Base-by-base conservation (phyloP, 2,888 invertebrate species). In the Dicranocentrus wangi region DNA sequence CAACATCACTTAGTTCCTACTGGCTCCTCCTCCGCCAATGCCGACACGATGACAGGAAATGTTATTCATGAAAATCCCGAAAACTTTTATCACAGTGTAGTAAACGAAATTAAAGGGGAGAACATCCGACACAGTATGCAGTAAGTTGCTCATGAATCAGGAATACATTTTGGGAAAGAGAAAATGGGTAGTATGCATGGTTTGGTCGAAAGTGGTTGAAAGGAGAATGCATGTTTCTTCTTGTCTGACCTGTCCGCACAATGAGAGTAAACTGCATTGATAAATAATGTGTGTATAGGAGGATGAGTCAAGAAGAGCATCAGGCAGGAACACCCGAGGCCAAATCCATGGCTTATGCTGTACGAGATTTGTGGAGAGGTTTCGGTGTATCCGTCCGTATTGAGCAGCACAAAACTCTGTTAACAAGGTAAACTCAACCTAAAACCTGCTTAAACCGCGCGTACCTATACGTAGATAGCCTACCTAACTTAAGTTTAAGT, bases 231-330 rank as follows among this genome's bases (percentile, higher is more conserved):
- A 32, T 32, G 10, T 32, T 7, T 32, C 32, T 10, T 32, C 10
- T 7, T 32, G 5, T 32, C 10, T 32, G 32, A 10, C 32, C 32
- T 7, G 32, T 32, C 32, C 32, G 10, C 32, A 32, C 32, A 53
- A 51, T 8, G 51, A 58, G 58, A 55, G 1, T 15, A n/a, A n/a
- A n/a, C n/a, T n/a, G 1, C 27, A 10, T 23, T 58, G 55, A 53
- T 58, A 55, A 55, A 70, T 23, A 55, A 39, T 70, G 5, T 69
- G 53, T 70, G 60, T 82, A 1, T 69, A 87, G 86, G 70, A 71
- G 85, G 81, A 84, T 87, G 85, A 84, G 83, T 47, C 85, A 87
- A 71, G 87, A 86, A 63, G 84, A 84, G 21, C 87, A 87, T 69
- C 71, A 82, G 63, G 81, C 87, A 21, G 87, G 87, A 66, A 87